phyloP scores from a whole-genome alignment of 2,113 vertebrate species.

The Sisor rabdophorus region DNA sequence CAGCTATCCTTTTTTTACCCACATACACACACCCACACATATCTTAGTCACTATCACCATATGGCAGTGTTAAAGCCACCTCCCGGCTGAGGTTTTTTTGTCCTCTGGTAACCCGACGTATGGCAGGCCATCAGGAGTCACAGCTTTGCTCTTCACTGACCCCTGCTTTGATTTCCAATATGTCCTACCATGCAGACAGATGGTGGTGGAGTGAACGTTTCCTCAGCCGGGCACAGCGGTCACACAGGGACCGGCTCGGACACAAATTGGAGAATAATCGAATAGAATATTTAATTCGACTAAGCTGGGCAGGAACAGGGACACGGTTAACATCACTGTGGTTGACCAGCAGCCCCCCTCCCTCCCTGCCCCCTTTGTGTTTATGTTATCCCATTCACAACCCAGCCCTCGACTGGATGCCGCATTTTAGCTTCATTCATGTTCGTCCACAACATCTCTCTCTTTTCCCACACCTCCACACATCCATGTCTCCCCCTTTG shows the following conservation, averaged over 20 bases:
- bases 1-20: not conserved
- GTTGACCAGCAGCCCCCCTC: conserved; percentile 33
- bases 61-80: conserved; percentile 29
- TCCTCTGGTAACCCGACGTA: conserved; percentile 32
- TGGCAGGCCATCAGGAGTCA: conserved; percentile 54
- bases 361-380: not conserved
- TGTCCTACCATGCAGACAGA: conserved; percentile 80
- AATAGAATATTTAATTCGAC: conserved; percentile 77
- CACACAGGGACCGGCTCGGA: conserved; percentile 35
- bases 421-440: too few species aligned
- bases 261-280: conserved; percentile 84
- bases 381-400: too few species aligned
- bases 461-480: too few species aligned
- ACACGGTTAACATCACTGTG: conserved; percentile 32
- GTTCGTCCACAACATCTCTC: too few species aligned
- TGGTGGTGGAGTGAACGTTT: conserved; percentile 76
- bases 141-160: conserved; percentile 66
- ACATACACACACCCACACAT: too few species aligned
- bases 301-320: conserved; percentile 61
- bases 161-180: conserved; percentile 78
- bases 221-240: conserved; percentile 60
- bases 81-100: conserved; percentile 16
- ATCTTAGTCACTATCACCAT: conserved; percentile 22
- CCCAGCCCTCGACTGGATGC: too few species aligned
- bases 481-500: too few species aligned